phyloP scores from a whole-genome alignment of 2,888 invertebrate genomes.

The Drosophila mettleri region DNA sequence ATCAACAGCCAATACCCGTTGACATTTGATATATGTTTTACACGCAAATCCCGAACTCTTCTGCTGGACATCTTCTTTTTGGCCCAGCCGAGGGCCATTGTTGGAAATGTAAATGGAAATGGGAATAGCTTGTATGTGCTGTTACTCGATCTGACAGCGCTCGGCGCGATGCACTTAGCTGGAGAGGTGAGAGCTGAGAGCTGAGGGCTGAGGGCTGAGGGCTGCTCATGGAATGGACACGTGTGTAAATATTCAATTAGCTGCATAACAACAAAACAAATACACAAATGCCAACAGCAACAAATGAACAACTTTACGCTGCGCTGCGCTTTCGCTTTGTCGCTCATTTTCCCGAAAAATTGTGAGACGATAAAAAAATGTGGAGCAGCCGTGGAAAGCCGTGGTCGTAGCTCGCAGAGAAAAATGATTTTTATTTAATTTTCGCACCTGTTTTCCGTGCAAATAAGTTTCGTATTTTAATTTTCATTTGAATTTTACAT shows the following conservation, averaged over 20 bases:
- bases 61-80: neutral
- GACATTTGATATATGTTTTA: no score
- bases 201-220: neutral
- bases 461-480: conserved; percentile 63
- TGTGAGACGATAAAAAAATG: neutral
- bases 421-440: conserved; percentile 70
- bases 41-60: neutral
- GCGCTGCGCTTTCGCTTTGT: conserved; percentile 28
- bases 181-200: conserved; percentile 1
- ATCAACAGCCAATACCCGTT: no score
- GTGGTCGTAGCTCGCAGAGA: conserved; percentile 1
- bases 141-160: neutral
- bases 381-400: neutral
- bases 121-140: conserved; percentile 9
- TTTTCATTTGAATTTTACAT: conserved; percentile 66
- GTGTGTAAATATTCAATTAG: conserved; percentile 62
- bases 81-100: no score
- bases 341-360: conserved; percentile 11
- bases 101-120: conserved; percentile 22
- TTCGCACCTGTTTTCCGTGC: conserved; percentile 62
- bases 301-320: conserved; percentile 20
- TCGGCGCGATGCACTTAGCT: conserved; percentile 8
- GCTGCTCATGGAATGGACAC: conserved; percentile 9
- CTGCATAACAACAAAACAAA: conserved; percentile 25
- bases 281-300: conserved; percentile 15